Evolutionary conservation across 2,888 invertebrate species (phyloP), one percentile per base, ranked within the genome.

Genomic region (Sabatieria punctata): DNA sequence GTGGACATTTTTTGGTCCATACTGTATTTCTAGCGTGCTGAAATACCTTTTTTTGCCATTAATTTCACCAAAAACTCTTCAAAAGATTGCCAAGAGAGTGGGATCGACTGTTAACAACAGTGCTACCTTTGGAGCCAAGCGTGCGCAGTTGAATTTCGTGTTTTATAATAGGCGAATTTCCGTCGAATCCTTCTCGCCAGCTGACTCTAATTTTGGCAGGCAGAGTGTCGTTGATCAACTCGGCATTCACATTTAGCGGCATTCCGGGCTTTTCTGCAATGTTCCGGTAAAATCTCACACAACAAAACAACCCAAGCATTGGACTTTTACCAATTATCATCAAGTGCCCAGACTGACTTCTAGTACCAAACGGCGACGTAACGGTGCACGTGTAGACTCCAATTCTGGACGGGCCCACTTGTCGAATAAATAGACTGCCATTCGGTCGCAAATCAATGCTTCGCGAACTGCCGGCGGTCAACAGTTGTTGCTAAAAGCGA

Each of bases 111-210:
- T n/a, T n/a, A n/a, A n/a, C n/a, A n/a, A n/a, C n/a, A n/a, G n/a
- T n/a, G n/a, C n/a, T n/a, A 84, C 84, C 84, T 55, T 83, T 74
- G 67, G 82, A 82, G 1, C 85, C 82, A 24, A 89, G 82, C 59
- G 85, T 80, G 52, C 88, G 76, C 66, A 80, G 81, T 47, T 95
- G 88, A 46, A 95, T 77, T 53, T 86, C 85, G 66, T 83, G 95
- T 64, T 86, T 84, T 58, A 81, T 76, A 49, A 93, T 80, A 11
- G 86, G 85, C 61, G 88, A 88, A 68, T 97, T 93, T 46, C 97
- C 97, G 70, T 95, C 86, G 68, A 93, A 97, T 25, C 88, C 88
- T 0, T 86, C 82, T 13, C 82, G 82, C 93, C 95, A 97, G 21
- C 80, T 80, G 2, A 95, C 78, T 62, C 88, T 85, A 52, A 93